Conservation (phyloP, 2,888 invertebrate species). For the Ellobium chinense region DNA sequence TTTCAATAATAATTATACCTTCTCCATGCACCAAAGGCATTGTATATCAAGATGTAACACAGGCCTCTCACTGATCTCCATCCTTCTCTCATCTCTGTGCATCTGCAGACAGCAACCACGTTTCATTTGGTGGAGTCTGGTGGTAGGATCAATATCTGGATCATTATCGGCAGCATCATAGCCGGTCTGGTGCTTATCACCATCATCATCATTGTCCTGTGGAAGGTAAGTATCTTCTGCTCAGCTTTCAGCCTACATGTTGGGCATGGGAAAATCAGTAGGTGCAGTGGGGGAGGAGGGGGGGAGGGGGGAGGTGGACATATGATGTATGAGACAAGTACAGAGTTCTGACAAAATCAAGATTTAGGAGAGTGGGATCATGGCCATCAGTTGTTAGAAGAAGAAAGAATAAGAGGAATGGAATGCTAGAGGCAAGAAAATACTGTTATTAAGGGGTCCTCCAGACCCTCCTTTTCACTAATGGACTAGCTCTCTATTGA, state of each 20-base stretch:
- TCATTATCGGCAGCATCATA: constrained; percentile 47
- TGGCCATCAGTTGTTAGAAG: too few species aligned
- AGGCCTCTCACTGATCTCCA: neutral
- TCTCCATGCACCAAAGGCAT: neutral
- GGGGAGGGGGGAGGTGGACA: too few species aligned
- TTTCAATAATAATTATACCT: neutral
- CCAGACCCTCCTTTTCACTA: too few species aligned
- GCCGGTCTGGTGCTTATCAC: constrained; percentile 46
- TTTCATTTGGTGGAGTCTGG: constrained; percentile 32
- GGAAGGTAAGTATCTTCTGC: constrained; percentile 38
- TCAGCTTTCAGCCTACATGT: too few species aligned
- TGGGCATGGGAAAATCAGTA: too few species aligned
- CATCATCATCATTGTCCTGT: constrained; percentile 38
- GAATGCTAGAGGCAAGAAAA: too few species aligned
- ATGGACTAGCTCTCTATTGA: neutral
- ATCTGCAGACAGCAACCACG: constrained; percentile 34
- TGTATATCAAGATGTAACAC: neutral
- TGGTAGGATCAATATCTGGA: constrained; percentile 50
- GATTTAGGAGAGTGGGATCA: too few species aligned
- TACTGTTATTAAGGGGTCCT: too few species aligned
- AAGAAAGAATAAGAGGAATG: too few species aligned
- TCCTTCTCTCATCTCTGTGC: neutral
- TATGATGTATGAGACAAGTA: too few species aligned
- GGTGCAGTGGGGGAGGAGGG: too few species aligned
- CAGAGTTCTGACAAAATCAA: too few species aligned